phyloP scores from a whole-genome alignment of 1,140 invertebrate species.

The Listronotus oregonensis region DNA sequence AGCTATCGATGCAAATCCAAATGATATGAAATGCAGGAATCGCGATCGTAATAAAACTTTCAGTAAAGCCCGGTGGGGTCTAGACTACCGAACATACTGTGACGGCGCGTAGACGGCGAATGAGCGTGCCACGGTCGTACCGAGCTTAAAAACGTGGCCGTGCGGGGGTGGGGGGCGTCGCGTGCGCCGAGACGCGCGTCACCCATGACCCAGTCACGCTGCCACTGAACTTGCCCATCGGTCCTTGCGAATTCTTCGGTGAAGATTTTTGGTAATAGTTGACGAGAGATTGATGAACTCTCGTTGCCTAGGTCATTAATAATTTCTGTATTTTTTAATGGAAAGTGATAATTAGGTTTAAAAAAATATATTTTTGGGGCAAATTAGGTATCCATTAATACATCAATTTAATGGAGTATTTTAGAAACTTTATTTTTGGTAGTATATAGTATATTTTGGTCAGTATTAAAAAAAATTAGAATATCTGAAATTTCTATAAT shows the following conservation, averaged over 20 bases:
- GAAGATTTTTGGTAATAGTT: constrained; percentile 32
- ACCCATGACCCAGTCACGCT: constrained; percentile 56
- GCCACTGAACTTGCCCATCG: constrained; percentile 48
- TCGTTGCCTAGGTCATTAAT: neutral
- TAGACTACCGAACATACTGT: constrained; percentile 48
- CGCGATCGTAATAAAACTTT: constrained; percentile 32
- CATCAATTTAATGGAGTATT: no score
- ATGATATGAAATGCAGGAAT: constrained; percentile 15
- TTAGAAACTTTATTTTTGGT: no score
- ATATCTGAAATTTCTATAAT: no score
- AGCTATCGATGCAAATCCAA: constrained; percentile 9
- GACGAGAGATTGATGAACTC: constrained; percentile 27
- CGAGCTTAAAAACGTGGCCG: constrained; percentile 32
- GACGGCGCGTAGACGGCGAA: constrained; percentile 35
- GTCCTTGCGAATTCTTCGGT: constrained; percentile 1
- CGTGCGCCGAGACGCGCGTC: constrained; percentile 46
- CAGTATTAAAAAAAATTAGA: no score
- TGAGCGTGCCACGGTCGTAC: constrained; percentile 34
- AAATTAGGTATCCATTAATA: neutral
- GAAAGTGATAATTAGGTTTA: neutral
- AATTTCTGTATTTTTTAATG: no score
- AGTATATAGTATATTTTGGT: no score
- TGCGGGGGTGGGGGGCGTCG: constrained; percentile 44
- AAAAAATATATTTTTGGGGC: neutral
- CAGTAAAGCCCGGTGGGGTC: constrained; percentile 51